Evolutionary conservation across 2,113 vertebrate species (phyloP).

Genomic region (Laterallus jamaicensis): DNA sequence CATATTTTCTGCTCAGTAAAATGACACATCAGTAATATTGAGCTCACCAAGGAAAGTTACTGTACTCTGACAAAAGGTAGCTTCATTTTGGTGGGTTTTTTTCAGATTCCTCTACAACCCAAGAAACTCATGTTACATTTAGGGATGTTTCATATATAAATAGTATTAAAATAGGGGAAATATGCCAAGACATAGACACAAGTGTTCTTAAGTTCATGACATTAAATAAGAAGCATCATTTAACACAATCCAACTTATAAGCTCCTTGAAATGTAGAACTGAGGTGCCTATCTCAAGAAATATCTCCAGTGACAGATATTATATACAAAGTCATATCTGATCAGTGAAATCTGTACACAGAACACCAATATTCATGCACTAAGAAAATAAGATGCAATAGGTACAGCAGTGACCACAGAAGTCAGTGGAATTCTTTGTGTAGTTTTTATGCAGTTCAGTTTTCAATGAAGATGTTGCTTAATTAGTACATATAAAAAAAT

Average conservation of each 20-base stretch:
- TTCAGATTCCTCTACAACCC: background rate
- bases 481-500: background rate
- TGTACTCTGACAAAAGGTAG: background rate
- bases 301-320: background rate
- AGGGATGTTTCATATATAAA: background rate
- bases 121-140: background rate
- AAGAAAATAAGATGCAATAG: background rate
- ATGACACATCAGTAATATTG: background rate
- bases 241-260: background rate
- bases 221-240: rapidly evolving
- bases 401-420: background rate
- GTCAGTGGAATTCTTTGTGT: background rate
- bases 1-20: background rate
- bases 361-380: background rate
- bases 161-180: background rate
- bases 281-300: background rate
- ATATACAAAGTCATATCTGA: background rate
- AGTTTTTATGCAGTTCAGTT: background rate
- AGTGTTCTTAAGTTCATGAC: background rate
- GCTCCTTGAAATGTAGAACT: background rate
- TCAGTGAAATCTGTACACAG: background rate
- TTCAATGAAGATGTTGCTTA: background rate
- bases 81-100: background rate
- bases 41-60: background rate
- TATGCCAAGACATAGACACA: background rate